Base-by-base conservation (phyloP, 1,140 invertebrate species). In the Linepithema humile region DNA sequence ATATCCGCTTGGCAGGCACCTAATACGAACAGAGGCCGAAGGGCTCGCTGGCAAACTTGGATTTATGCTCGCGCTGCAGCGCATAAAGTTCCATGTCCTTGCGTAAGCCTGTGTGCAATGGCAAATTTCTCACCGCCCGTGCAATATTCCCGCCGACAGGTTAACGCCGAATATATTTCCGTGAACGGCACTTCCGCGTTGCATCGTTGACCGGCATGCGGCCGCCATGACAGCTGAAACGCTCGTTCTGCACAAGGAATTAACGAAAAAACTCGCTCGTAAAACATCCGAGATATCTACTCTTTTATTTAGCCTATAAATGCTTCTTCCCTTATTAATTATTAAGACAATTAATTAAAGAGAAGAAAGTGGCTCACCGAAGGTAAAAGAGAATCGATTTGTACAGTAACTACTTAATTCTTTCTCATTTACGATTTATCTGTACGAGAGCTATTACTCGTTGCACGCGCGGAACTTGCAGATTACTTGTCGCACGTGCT, bases 51-150 rank as follows among this genome's bases (percentile, higher is more conserved):
- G 15, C 86, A 88, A 88, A 88, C 86, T 88, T 85, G 73, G 53
- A 88, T 88, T 88, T 88, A 88, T 88, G 87, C 86, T 69, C 87
- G 64, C 78, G 86, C 53, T 88, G 86, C 83, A 78, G 53, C 83
- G 85, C 62, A 88, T 88, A 88, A 88, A 87, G 80, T 82, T 88
- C 83, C 72, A 53, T 74, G 65, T 83, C 72, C 83, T 67, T 85
- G 65, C 86, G 69, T 86, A 75, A 50, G 26, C n/a, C 45, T 35
- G 48, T 55, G 60, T 59, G 65, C 75, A 72, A 26, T 83, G 86
- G 83, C 87, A 89, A 89, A 89, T 88, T 89, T 89, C 84, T 85
- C 86, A 85, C 86, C 78, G 72, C 73, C 35, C 62, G n/a, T 57
- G 83, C 84, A 84, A 89, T 88, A 89, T 89, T 86, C 84, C 45